phyloP scores from a whole-genome alignment of 1,140 invertebrate species.

The Venturia canescens region DNA sequence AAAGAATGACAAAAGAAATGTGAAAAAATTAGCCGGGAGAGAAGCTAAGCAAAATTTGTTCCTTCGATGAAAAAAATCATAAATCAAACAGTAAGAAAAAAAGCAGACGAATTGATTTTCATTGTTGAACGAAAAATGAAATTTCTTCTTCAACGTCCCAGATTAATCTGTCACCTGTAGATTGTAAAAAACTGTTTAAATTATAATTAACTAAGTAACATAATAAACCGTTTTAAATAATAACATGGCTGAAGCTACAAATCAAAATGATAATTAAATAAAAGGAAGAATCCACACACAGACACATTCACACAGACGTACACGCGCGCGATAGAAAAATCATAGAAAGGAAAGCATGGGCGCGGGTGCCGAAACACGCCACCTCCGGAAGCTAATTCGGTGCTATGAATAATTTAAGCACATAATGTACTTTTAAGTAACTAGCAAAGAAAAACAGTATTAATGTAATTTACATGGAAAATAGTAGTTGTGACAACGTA shows the following conservation, averaged over 20 bases:
- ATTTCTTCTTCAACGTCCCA: background rate
- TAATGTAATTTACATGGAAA: slow-evolving; percentile 10
- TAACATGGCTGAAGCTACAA: slow-evolving; percentile 60
- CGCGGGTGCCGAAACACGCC: slow-evolving; percentile 25
- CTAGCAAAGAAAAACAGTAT: slow-evolving; percentile 27
- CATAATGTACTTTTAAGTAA: slow-evolving; percentile 3
- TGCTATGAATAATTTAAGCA: slow-evolving; percentile 43
- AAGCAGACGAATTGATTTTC: background rate
- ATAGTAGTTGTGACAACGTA: background rate
- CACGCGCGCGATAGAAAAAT: too few species aligned
- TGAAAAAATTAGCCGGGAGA: background rate
- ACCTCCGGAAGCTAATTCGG: slow-evolving; percentile 17
- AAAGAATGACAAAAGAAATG: background rate
- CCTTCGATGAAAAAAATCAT: too few species aligned
- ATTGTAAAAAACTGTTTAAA: slow-evolving; percentile 36
- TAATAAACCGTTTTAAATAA: slow-evolving; percentile 47
- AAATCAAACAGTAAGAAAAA: too few species aligned
- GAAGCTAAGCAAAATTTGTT: too few species aligned
- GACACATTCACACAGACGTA: background rate
- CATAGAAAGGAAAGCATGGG: background rate
- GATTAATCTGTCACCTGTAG: slow-evolving; percentile 11
- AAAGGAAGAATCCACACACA: background rate
- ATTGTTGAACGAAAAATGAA: background rate
- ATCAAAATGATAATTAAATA: slow-evolving; percentile 57
- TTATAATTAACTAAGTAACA: slow-evolving; percentile 26